phyloP scores from a whole-genome alignment of 37 sponge, comb jelly and placozoan species.

The Lycopodina hypogea region DNA sequence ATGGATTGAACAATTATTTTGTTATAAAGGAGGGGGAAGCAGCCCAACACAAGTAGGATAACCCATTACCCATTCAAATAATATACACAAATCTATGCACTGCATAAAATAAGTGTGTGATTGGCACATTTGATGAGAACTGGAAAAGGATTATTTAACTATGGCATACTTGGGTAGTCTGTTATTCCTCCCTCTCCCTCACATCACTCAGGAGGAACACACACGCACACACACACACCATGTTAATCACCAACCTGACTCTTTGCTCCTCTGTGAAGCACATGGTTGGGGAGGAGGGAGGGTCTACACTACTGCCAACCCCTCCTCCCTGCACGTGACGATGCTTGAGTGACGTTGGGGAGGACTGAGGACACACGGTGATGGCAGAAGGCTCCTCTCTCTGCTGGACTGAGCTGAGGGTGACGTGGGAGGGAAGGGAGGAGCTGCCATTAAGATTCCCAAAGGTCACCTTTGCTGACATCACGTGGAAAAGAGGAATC shows the following conservation, averaged over 20 bases:
- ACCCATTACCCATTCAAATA: no score
- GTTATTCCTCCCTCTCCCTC: no score
- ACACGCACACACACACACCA: neutral
- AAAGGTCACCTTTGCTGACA: slow-evolving; percentile 91
- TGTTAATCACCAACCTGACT: neutral
- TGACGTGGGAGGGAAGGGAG: slow-evolving; percentile 55
- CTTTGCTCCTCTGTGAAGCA: neutral
- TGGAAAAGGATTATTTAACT: no score
- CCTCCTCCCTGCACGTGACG: neutral
- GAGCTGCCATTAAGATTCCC: slow-evolving; percentile 75
- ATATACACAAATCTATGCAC: no score
- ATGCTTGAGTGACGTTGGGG: neutral
- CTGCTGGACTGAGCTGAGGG: slow-evolving; percentile 20
- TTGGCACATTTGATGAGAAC: no score
- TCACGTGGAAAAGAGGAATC: slow-evolving; percentile 95
- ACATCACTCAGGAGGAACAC: no score
- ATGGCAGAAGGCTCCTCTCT: slow-evolving; percentile 14
- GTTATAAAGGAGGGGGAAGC: no score
- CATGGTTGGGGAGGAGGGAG: neutral
- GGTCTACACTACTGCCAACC: neutral
- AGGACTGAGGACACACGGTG: slow-evolving; percentile 1
- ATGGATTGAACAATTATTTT: no score
- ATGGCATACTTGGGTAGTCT: no score
- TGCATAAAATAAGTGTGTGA: no score
- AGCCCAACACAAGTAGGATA: no score